A percentile compares a stretch with the other conserved stretches of the same genome.
Evolutionary conservation across 2,797 vertebrate species (phyloP).

Genomic region (Thamnophis elegans): DNA sequence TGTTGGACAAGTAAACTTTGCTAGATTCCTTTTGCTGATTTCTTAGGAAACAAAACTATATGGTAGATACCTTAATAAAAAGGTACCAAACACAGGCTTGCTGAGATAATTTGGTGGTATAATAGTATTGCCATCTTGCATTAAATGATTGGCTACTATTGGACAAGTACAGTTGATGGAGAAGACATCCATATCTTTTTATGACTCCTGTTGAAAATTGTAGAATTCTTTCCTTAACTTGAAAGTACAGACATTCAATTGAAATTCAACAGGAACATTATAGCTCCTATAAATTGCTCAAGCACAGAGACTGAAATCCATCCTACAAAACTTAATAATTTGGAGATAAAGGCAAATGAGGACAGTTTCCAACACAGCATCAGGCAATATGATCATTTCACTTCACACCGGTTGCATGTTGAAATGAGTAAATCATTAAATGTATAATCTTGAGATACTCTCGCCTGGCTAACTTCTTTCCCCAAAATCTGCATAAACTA

Average conservation of each 20-base stretch:
- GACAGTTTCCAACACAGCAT: slow-evolving; percentile 34
- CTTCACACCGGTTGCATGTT: neutral
- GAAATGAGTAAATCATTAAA: slow-evolving; percentile 24
- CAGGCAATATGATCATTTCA: slow-evolving; percentile 46
- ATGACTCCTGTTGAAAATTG: slow-evolving; percentile 27
- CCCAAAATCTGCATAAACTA: neutral
- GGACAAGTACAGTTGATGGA: slow-evolving; percentile 20
- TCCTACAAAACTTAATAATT: slow-evolving; percentile 21
- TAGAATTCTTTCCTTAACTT: slow-evolving; percentile 11
- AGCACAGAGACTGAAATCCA: slow-evolving; percentile 17
- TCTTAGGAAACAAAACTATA: slow-evolving; percentile 57
- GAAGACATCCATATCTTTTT: slow-evolving; percentile 31
- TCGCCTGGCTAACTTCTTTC: neutral
- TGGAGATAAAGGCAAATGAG: slow-evolving; percentile 35
- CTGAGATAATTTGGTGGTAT: slow-evolving; percentile 14
- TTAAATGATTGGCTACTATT: slow-evolving; percentile 8
- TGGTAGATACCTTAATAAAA: slow-evolving; percentile 44
- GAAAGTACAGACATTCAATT: slow-evolving; percentile 9
- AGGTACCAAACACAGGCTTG: slow-evolving; percentile 28
- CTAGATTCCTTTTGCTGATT: slow-evolving; percentile 41
- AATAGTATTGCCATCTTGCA: slow-evolving; percentile 11
- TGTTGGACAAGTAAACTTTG: slow-evolving; percentile 61
- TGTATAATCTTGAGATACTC: neutral
- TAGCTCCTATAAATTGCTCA: slow-evolving; percentile 3
- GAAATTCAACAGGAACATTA: neutral